phyloP scores from a whole-genome alignment of 1,140 invertebrate species.

The Diorhabda carinulata region DNA sequence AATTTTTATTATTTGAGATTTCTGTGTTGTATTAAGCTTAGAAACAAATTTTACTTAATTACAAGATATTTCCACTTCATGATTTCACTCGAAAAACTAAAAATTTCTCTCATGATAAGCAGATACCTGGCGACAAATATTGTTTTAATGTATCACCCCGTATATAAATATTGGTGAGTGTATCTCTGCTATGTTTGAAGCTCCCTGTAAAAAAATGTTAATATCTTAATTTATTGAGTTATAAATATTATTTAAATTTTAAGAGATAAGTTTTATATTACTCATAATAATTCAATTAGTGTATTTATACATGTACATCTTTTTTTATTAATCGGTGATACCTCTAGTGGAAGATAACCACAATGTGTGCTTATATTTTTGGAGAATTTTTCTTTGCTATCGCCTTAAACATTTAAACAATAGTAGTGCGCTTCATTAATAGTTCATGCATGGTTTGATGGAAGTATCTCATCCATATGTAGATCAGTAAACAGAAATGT shows the following conservation, averaged over 20 bases:
- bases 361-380: slow-evolving; percentile 1
- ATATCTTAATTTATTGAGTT: not conserved
- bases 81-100: too few species aligned
- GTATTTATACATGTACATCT: slow-evolving; percentile 1
- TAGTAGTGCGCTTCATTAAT: not conserved
- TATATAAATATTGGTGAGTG: not conserved
- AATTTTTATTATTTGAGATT: too few species aligned
- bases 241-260: not conserved
- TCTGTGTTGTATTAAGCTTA: too few species aligned
- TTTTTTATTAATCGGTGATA: slow-evolving; percentile 1
- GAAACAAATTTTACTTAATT: too few species aligned
- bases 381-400: not conserved
- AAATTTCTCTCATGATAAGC: too few species aligned
- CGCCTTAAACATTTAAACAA: not conserved
- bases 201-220: not conserved
- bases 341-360: not conserved
- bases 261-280: slow-evolving; percentile 1
- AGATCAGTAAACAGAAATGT: not conserved
- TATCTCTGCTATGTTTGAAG: not conserved
- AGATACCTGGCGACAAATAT: too few species aligned
- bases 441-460: not conserved
- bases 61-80: too few species aligned
- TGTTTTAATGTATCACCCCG: too few species aligned
- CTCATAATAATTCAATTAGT: not conserved
- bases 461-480: not conserved